Evolutionary conservation across 2,797 vertebrate genomes (phyloP).

Genomic region (Sus cebifrons): DNA sequence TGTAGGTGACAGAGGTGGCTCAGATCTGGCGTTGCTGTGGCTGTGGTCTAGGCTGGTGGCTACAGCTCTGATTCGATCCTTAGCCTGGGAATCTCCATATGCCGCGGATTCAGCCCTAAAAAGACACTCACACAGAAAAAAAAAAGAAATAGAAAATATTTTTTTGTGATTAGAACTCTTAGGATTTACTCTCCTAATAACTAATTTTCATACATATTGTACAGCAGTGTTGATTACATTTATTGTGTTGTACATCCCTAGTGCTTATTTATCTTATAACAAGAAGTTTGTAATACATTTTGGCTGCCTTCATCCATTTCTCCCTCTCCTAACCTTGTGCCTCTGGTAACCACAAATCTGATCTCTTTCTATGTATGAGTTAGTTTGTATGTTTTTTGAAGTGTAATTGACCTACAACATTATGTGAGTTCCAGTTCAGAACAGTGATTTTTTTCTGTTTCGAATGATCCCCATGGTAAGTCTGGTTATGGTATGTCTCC

Average conservation of each 20-base stretch:
- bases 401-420: background rate
- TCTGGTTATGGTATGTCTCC: background rate
- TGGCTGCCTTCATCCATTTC: background rate
- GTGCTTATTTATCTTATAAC: background rate
- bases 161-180: background rate
- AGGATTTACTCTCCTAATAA: background rate
- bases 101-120: too few relatives aligned
- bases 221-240: background rate
- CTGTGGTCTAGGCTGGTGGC: too few relatives aligned
- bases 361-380: background rate
- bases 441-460: background rate
- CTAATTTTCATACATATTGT: background rate
- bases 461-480: background rate
- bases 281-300: background rate
- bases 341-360: background rate
- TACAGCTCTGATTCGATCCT: too few relatives aligned
- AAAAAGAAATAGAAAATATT: background rate
- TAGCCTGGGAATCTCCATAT: too few relatives aligned
- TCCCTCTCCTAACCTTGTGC: background rate
- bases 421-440: background rate
- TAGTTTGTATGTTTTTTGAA: background rate
- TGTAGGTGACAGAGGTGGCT: too few relatives aligned
- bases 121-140: background rate
- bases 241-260: background rate
- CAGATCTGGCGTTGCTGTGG: too few relatives aligned